Percentiles rank a stretch among this genome's conserved stretches.
These are phyloP conservation scores for Chroicocephalus ridibundus DNA, from an alignment of 2,113 vertebrate genomes.

Conservation along the genomic window DNA sequence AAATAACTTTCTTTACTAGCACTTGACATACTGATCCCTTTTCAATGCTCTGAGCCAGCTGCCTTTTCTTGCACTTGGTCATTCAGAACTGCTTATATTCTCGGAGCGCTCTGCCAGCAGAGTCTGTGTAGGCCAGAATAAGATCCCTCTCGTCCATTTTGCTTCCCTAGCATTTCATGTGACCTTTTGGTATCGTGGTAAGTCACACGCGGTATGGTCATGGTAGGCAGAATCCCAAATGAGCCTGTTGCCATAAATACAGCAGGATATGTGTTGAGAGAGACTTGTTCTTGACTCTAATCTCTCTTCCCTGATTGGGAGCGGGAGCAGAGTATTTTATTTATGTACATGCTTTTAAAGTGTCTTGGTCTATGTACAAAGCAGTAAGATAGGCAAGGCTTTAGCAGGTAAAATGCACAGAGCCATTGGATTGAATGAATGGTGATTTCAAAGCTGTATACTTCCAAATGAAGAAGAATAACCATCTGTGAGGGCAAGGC, in stretches of 20 bases:
- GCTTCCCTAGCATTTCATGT: neutral
- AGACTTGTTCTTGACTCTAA: neutral
- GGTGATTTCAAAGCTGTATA: neutral
- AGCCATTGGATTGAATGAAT: neutral
- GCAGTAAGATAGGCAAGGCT: neutral
- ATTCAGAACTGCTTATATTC: neutral
- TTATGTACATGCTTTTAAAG: neutral
- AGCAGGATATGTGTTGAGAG: neutral
- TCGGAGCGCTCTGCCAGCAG: neutral
- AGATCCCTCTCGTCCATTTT: neutral
- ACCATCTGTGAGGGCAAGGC: neutral
- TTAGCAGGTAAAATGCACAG: neutral
- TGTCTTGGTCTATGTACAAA: no score
- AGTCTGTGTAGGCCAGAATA: neutral
- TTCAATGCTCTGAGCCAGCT: neutral
- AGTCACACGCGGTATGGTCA: neutral
- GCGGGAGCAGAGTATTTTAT: neutral
- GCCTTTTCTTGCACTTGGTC: neutral
- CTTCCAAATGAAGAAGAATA: neutral
- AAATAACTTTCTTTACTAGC: conserved; percentile 51
- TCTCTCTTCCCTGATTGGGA: neutral
- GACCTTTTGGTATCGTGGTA: neutral
- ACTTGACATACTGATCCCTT: conserved; percentile 32
- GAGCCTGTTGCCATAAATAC: neutral
- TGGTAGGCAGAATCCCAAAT: neutral